These are phyloP conservation scores for Collichthys lucidus DNA, from an alignment of 2,113 vertebrate genomes.

Conservation along the genomic window DNA sequence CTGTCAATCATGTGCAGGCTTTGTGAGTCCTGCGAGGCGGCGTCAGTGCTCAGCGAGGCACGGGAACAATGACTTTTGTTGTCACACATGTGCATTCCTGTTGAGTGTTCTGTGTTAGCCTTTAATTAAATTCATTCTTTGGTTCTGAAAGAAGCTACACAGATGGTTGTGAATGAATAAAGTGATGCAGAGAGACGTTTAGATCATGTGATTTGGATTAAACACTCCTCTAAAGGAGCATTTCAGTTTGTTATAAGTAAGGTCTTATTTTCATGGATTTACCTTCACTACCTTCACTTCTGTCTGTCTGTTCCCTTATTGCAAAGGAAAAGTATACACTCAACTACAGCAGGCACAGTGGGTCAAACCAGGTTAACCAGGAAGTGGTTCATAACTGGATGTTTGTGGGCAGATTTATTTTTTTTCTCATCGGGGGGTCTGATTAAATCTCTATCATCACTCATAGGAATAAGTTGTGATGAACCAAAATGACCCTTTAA, in stretches of 20 bases:
- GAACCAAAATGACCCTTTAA: neutral
- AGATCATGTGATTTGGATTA: conserved; percentile 12
- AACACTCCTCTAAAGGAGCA: neutral
- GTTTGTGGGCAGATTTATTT: too few species aligned
- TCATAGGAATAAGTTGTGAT: neutral
- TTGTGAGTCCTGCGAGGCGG: conserved; percentile 53
- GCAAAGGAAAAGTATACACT: neutral
- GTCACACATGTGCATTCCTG: conserved; percentile 57
- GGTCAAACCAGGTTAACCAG: neutral
- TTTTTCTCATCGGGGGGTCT: too few species aligned
- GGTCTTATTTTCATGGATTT: neutral
- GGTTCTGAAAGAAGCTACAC: conserved; percentile 18
- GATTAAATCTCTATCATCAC: too few species aligned
- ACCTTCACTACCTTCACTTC: neutral
- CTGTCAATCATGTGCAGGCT: conserved; percentile 76
- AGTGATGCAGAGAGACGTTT: conserved; percentile 14
- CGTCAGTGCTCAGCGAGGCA: conserved; percentile 44
- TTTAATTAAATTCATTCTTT: conserved; percentile 67
- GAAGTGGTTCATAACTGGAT: neutral
- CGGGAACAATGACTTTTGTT: conserved; percentile 73
- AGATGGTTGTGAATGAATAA: conserved; percentile 21
- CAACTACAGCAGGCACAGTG: neutral
- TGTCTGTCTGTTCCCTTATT: neutral
- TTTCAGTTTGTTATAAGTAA: conserved; percentile 1
- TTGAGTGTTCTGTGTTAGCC: conserved; percentile 27